phyloP scores from a whole-genome alignment of 2,797 vertebrate genomes.

The Antennarius maculatus region DNA sequence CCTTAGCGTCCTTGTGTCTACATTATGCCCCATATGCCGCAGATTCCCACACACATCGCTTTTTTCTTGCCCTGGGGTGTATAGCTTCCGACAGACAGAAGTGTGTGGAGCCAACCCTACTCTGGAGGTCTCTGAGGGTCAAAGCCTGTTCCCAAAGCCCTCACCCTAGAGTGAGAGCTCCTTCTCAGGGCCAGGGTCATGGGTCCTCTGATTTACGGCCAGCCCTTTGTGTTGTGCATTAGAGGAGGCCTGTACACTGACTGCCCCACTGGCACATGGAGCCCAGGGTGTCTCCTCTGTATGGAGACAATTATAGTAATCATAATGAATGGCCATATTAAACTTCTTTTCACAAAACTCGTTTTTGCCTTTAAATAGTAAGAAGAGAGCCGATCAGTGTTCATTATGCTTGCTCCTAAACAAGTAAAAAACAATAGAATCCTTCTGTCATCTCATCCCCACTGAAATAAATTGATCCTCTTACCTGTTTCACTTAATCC shows the following conservation, averaged over 20 bases:
- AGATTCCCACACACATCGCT: slow-evolving; percentile 83
- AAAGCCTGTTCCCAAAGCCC: slow-evolving; percentile 70
- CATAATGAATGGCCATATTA: slow-evolving; percentile 70
- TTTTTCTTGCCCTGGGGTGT: slow-evolving; percentile 58
- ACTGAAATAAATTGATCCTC: slow-evolving; percentile 68
- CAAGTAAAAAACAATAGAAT: slow-evolving; percentile 66
- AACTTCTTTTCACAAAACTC: slow-evolving; percentile 54
- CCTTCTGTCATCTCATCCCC: slow-evolving; percentile 66
- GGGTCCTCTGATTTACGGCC: slow-evolving; percentile 78
- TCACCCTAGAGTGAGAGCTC: slow-evolving; percentile 66
- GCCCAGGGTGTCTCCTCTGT: slow-evolving; percentile 63
- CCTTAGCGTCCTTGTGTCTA: slow-evolving; percentile 41
- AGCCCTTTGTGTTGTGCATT: slow-evolving; percentile 61
- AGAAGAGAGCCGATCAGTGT: slow-evolving; percentile 46
- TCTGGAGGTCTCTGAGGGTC: slow-evolving; percentile 74
- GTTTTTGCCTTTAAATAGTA: slow-evolving; percentile 48
- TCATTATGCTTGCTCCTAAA: slow-evolving; percentile 37
- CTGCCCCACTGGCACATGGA: slow-evolving; percentile 48
- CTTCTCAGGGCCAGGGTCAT: slow-evolving; percentile 74
- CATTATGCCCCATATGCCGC: slow-evolving; percentile 72
- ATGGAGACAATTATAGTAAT: slow-evolving; percentile 70
- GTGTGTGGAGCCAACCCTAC: slow-evolving; percentile 66
- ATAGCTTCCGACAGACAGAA: slow-evolving; percentile 66
- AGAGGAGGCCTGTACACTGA: slow-evolving; percentile 55
- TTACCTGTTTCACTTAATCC: slow-evolving; percentile 77